Base-by-base conservation (phyloP, 2,797 vertebrate genomes). In the Microctenopoma steveboyesi region DNA sequence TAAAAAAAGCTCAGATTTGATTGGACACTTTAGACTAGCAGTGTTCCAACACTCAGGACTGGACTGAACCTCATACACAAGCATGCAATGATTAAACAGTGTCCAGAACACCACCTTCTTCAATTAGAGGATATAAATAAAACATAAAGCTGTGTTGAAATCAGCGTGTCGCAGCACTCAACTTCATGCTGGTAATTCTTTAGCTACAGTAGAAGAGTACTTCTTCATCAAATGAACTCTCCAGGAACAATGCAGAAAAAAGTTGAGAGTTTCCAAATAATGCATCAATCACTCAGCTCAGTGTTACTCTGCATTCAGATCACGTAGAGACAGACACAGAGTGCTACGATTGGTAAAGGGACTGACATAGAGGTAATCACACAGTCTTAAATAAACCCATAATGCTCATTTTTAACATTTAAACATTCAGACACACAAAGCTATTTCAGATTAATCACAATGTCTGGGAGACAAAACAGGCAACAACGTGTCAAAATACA, bases 181-280 rank as follows among this genome's bases (percentile, higher is more conserved):
- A 5, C 45, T 68, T 27, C 11, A 4, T 45, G 40, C 66, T 33
- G 18, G 10, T 37, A 22, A 47, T 25, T 16, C 40, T 52, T 51
- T 3, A 69, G 25, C 0, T 49, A 6, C 40, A 61, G 50, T 25
- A 56, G 46, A 42, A 46, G 28, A 64, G 10, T 14, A 13, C 37
- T 37, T 42, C 57, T 48, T 48, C 54, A 4, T 55, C 46, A 75
- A 51, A 64, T 70, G 9, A 73, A 64, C 33, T 50, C 60, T 53
- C 7, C n/a, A 40, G 27, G 28, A 39, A 69, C 53, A 51, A 71
- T 22, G n/a, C 58, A 64, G 47, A 28, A 43, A 49, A 7, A 49
- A 66, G 39, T 16, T 40, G 15, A 64, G 51, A 53, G 67, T 69
- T 63, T 76, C 78, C 69, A 64, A 69, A 71, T 60, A 66, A 69